These are phyloP conservation scores for Sceloporus undulatus DNA, from an alignment of 2,113 vertebrate genomes.

Conservation along the genomic window DNA sequence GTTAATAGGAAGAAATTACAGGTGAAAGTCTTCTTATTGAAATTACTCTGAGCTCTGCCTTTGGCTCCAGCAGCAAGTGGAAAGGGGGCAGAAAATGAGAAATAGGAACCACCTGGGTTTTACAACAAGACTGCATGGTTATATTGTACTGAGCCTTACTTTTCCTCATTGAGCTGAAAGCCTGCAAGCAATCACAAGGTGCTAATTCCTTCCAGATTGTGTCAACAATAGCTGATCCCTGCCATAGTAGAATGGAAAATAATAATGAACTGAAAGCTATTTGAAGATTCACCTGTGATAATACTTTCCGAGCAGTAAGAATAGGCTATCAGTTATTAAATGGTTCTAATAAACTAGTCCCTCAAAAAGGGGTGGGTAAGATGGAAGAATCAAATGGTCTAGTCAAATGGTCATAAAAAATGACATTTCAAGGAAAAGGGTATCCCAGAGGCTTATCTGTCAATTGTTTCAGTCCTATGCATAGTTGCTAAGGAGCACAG, in stretches of 20 bases:
- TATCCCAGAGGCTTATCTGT: neutral
- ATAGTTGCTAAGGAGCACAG: neutral
- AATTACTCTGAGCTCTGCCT: constrained; percentile 18
- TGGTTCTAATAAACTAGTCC: neutral
- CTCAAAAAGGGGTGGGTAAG: neutral
- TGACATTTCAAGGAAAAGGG: neutral
- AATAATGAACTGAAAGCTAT: constrained; percentile 14
- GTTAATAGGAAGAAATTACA: neutral
- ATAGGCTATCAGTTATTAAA: neutral
- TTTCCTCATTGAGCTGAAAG: constrained; percentile 10
- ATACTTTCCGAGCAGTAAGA: neutral
- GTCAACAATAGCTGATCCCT: constrained; percentile 9
- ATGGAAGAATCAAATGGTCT: neutral
- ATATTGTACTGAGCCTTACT: constrained; percentile 1
- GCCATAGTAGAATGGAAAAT: constrained; percentile 20
- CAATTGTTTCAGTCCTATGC: neutral
- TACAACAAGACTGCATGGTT: constrained; percentile 9
- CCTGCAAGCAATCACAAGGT: constrained; percentile 3
- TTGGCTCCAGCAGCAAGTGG: neutral
- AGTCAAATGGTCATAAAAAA: neutral
- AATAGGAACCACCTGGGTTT: constrained; percentile 26
- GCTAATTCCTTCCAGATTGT: constrained; percentile 7
- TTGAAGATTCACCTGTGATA: constrained; percentile 5
- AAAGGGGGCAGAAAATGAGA: neutral
- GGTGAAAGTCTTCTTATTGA: neutral